Percentiles rank a stretch among this genome's conserved stretches.
Evolutionary conservation across 2,888 invertebrate genomes (phyloP).

Genomic region (Ophion costatus): DNA sequence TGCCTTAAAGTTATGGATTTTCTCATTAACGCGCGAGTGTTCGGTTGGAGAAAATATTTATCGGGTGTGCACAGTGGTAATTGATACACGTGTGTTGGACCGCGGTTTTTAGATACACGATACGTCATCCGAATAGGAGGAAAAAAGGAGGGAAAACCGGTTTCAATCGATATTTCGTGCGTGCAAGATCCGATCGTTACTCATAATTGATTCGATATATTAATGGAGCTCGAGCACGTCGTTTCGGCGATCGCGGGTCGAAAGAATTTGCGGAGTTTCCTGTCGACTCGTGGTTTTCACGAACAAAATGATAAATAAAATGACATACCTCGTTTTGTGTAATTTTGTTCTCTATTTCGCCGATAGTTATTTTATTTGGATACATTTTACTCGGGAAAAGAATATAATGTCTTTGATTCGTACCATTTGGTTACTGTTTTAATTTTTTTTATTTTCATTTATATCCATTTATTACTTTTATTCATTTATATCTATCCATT

Average conservation of each 20-base stretch:
- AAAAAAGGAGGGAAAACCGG: slow-evolving; percentile 13
- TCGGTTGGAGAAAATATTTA: slow-evolving; percentile 9
- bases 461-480: no score
- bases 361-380: no score
- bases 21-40: not conserved
- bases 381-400: no score
- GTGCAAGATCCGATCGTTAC: not conserved
- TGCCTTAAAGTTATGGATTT: not conserved
- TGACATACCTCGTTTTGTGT: not conserved
- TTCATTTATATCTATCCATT: no score
- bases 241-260: not conserved
- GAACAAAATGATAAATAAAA: not conserved
- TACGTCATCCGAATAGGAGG: slow-evolving; percentile 15
- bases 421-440: no score
- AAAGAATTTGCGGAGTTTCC: not conserved
- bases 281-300: not conserved
- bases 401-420: no score
- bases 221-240: slow-evolving; percentile 17
- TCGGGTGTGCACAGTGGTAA: slow-evolving; percentile 19
- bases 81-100: slow-evolving; percentile 25
- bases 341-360: no score
- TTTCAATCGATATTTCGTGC: slow-evolving; percentile 16
- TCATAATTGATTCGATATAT: slow-evolving; percentile 24
- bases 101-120: slow-evolving; percentile 22
- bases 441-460: no score